A percentile compares a stretch with the other conserved stretches of the same genome.
Evolutionary conservation across 2,797 vertebrate genomes (phyloP).

Genomic region (Decapterus maruadsi): DNA sequence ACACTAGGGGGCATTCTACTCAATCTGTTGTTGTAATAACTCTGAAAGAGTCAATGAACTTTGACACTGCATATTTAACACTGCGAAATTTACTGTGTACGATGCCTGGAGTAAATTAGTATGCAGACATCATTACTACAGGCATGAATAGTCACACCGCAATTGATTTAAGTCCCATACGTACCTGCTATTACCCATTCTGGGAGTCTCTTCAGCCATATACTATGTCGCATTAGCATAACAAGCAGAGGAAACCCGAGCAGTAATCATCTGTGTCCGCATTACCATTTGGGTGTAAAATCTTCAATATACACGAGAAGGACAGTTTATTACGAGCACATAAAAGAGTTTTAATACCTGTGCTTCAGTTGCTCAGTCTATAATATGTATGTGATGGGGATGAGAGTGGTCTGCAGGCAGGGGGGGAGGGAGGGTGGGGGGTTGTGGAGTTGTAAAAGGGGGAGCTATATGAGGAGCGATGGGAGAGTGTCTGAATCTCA

Average conservation of each 20-base stretch:
- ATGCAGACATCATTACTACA: slow-evolving; percentile 28
- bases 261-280: slow-evolving; percentile 52
- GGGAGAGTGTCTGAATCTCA: slow-evolving; percentile 50
- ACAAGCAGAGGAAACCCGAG: slow-evolving; percentile 42
- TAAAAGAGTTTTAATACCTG: slow-evolving; percentile 56
- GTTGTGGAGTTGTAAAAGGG: slow-evolving; percentile 31
- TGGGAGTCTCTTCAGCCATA: slow-evolving; percentile 45
- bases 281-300: slow-evolving; percentile 53
- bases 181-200: slow-evolving; percentile 7
- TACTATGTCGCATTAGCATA: slow-evolving; percentile 65
- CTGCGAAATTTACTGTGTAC: too few relatives aligned
- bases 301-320: slow-evolving; percentile 15
- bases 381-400: slow-evolving; percentile 5
- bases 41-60: too few relatives aligned
- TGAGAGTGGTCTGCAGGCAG: slow-evolving; percentile 1
- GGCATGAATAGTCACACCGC: background rate
- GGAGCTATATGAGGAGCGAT: slow-evolving; percentile 2
- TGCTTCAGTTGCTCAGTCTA: slow-evolving; percentile 30
- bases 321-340: slow-evolving; percentile 57
- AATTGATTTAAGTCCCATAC: slow-evolving; percentile 43
- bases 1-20: too few relatives aligned
- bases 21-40: too few relatives aligned
- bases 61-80: too few relatives aligned
- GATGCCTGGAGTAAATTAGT: background rate
- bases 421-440: background rate